phyloP scores from a whole-genome alignment of 1,140 invertebrate species.

The Hyphantria cunea region DNA sequence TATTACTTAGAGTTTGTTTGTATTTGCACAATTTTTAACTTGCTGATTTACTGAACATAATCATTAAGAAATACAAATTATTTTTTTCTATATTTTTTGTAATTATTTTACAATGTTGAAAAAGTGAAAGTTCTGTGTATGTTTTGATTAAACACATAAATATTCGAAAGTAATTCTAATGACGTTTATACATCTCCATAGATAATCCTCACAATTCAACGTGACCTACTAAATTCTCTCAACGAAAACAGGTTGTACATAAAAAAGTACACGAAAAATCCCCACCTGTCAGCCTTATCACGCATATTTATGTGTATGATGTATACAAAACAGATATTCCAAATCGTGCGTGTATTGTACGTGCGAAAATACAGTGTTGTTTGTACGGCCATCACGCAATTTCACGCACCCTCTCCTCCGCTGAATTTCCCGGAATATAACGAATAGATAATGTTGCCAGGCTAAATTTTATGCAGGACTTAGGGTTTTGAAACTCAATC shows the following conservation, averaged over 20 bases:
- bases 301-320: constrained; percentile 21
- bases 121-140: too few species aligned
- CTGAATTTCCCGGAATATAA: constrained; percentile 33
- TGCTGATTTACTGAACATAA: too few species aligned
- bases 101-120: too few species aligned
- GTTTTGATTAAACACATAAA: too few species aligned
- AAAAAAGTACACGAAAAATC: constrained; percentile 1
- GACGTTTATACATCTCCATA: neutral
- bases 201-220: constrained; percentile 2
- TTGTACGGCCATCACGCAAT: constrained; percentile 44
- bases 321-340: constrained; percentile 51
- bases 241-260: neutral
- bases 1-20: too few species aligned
- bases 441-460: neutral
- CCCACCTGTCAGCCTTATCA: constrained; percentile 16
- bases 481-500: too few species aligned
- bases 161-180: constrained; percentile 14
- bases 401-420: constrained; percentile 26
- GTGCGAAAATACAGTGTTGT: constrained; percentile 32
- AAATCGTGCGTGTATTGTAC: constrained; percentile 56
- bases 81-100: too few species aligned
- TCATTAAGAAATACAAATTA: too few species aligned
- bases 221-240: constrained; percentile 10
- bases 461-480: too few species aligned
- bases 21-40: too few species aligned